These are phyloP conservation scores for Fopius arisanus DNA, from an alignment of 1,140 invertebrate genomes.

Conservation along the genomic window DNA sequence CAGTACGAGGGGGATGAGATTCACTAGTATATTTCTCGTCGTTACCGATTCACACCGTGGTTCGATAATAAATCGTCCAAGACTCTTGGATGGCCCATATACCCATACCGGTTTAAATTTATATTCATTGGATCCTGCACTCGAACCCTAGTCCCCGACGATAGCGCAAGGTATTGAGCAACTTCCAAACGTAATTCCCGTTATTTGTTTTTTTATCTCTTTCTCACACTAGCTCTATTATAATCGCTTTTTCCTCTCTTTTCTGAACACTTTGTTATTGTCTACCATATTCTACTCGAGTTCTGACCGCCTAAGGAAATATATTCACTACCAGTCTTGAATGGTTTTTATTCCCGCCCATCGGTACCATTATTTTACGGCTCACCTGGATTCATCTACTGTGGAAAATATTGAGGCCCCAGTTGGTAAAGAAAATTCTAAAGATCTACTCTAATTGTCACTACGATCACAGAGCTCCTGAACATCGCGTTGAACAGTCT, in stretches of 20 bases:
- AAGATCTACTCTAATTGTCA: slow-evolving; percentile 33
- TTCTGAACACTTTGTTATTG: slow-evolving; percentile 57
- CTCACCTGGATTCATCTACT: slow-evolving; percentile 34
- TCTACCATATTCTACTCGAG: slow-evolving; percentile 43
- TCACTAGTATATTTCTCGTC: slow-evolving; percentile 25
- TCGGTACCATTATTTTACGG: slow-evolving; percentile 40
- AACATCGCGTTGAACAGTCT: slow-evolving; percentile 38
- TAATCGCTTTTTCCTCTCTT: slow-evolving; percentile 30
- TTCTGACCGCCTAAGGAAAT: slow-evolving; percentile 48
- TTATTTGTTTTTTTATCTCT: neutral
- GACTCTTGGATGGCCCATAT: slow-evolving; percentile 15
- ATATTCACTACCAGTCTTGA: slow-evolving; percentile 59
- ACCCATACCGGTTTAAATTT: slow-evolving; percentile 18
- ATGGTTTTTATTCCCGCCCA: slow-evolving; percentile 38
- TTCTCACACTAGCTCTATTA: slow-evolving; percentile 20
- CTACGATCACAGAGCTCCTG: slow-evolving; percentile 63
- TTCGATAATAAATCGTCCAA: slow-evolving; percentile 32
- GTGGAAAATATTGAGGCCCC: slow-evolving; percentile 54
- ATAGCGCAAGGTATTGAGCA: slow-evolving; percentile 25
- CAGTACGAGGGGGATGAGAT: neutral
- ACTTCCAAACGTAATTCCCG: slow-evolving; percentile 26
- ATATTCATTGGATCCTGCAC: slow-evolving; percentile 29
- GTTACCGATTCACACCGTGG: slow-evolving; percentile 31
- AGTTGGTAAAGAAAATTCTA: slow-evolving; percentile 46
- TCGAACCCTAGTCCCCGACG: slow-evolving; percentile 5